A percentile compares a stretch with the other conserved stretches of the same genome.
Conservation (phyloP, 2,113 vertebrate genomes). For the Atherinomorus stipes region DNA sequence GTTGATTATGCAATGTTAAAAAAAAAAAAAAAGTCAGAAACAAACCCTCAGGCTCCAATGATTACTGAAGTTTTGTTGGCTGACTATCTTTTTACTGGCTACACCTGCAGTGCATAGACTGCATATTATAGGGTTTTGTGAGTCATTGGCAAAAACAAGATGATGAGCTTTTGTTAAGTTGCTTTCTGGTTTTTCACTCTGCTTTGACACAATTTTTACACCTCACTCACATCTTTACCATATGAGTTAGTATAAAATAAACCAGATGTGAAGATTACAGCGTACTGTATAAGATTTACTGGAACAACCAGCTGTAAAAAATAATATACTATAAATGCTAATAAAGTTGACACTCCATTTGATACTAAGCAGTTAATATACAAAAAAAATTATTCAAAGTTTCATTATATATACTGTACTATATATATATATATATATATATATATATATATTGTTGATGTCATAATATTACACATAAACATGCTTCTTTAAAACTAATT, state of each 20-base stretch:
- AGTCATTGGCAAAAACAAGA: conserved; percentile 5
- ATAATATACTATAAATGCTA: neutral
- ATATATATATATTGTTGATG: too few species aligned
- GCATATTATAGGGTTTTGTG: neutral
- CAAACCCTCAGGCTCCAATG: neutral
- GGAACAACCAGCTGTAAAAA: neutral
- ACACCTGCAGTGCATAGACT: neutral
- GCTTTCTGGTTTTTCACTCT: neutral
- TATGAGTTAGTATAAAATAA: neutral
- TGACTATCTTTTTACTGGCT: conserved; percentile 3
- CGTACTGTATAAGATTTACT: too few species aligned
- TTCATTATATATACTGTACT: too few species aligned
- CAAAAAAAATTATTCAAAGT: neutral
- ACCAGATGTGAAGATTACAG: neutral
- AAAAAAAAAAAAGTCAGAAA: conserved; percentile 20
- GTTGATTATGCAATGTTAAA: conserved; percentile 17
- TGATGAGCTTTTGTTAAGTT: neutral
- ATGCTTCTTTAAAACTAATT: too few species aligned
- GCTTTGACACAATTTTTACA: neutral
- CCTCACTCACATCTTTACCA: neutral
- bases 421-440: too few species aligned
- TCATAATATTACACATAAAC: too few species aligned
- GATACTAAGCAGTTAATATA: neutral
- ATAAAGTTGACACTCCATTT: neutral
- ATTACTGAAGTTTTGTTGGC: neutral